Conservation (phyloP, 2,888 invertebrate genomes). For the Doris montereyensis region DNA sequence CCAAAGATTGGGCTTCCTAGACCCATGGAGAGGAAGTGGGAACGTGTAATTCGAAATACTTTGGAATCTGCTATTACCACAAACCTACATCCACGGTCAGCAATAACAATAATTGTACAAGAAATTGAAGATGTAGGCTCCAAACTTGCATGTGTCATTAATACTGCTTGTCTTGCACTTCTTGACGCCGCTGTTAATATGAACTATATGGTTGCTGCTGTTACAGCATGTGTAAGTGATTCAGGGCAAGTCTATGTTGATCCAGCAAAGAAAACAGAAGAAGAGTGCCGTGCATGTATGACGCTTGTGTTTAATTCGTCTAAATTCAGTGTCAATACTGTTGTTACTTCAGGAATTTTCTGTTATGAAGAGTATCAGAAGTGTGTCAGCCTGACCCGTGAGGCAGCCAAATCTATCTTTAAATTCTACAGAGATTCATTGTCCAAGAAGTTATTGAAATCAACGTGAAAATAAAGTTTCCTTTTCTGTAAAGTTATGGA, state of each 20-base stretch:
- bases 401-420: slow-evolving; percentile 59
- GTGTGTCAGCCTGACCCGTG: slow-evolving; percentile 52
- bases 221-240: slow-evolving; percentile 79
- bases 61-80: slow-evolving; percentile 83
- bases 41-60: slow-evolving; percentile 83
- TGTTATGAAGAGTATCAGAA: slow-evolving; percentile 60
- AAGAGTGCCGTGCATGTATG: slow-evolving; percentile 8
- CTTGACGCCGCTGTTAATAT: slow-evolving; percentile 88
- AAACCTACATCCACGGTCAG: slow-evolving; percentile 85
- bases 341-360: slow-evolving; percentile 58
- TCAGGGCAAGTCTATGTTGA: slow-evolving; percentile 53
- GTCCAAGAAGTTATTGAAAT: slow-evolving; percentile 60
- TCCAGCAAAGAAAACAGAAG: slow-evolving; percentile 25
- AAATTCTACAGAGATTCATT: slow-evolving; percentile 63
- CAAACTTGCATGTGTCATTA: slow-evolving; percentile 84
- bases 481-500: too few species aligned
- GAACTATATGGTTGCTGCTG: slow-evolving; percentile 86
- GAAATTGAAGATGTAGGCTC: slow-evolving; percentile 83
- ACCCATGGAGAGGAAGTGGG: slow-evolving; percentile 81
- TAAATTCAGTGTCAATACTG: slow-evolving; percentile 54
- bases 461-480: too few species aligned
- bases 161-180: slow-evolving; percentile 86
- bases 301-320: slow-evolving; percentile 36
- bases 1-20: slow-evolving; percentile 84
- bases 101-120: slow-evolving; percentile 85